Conservation (phyloP, 2,797 vertebrate genomes). For the Rhyacichthys aspro region DNA sequence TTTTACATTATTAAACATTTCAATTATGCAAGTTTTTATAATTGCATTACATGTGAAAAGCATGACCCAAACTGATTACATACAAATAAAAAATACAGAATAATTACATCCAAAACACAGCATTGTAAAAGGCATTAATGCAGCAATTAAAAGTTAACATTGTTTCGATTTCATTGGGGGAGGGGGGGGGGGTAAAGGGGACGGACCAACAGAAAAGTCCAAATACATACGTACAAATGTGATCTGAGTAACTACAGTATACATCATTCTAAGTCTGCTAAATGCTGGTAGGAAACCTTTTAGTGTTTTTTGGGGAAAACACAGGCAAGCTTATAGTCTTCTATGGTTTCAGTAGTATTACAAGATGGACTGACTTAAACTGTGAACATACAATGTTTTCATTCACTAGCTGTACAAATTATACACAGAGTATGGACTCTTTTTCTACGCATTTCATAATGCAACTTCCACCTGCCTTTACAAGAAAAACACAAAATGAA, state of each 20-base stretch:
- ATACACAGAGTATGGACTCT: constrained; percentile 71
- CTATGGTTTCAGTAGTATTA: constrained; percentile 78
- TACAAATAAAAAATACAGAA: constrained; percentile 84
- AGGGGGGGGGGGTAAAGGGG: constrained; percentile 56
- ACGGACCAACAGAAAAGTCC: constrained; percentile 71
- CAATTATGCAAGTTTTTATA: constrained; percentile 62
- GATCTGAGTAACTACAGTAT: constrained; percentile 75
- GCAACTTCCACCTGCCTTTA: constrained; percentile 54
- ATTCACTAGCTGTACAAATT: constrained; percentile 83
- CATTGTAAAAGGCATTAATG: constrained; percentile 85
- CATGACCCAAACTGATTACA: constrained; percentile 81
- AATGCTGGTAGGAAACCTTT: constrained; percentile 83
- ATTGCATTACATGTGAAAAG: constrained; percentile 72
- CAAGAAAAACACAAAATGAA: constrained; percentile 44
- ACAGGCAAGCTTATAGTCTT: constrained; percentile 79
- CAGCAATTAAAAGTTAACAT: constrained; percentile 82
- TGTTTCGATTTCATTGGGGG: constrained; percentile 76
- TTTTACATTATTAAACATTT: constrained; percentile 58
- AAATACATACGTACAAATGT: constrained; percentile 76
- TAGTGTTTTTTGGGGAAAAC: constrained; percentile 73
- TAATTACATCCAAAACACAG: constrained; percentile 86
- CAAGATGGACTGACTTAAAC: constrained; percentile 76
- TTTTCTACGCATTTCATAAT: constrained; percentile 63
- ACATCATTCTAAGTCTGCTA: constrained; percentile 78
- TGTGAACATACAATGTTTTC: constrained; percentile 77